Evolutionary conservation across 2,113 vertebrate genomes (phyloP).

Genomic region (Muntiacus reevesi): DNA sequence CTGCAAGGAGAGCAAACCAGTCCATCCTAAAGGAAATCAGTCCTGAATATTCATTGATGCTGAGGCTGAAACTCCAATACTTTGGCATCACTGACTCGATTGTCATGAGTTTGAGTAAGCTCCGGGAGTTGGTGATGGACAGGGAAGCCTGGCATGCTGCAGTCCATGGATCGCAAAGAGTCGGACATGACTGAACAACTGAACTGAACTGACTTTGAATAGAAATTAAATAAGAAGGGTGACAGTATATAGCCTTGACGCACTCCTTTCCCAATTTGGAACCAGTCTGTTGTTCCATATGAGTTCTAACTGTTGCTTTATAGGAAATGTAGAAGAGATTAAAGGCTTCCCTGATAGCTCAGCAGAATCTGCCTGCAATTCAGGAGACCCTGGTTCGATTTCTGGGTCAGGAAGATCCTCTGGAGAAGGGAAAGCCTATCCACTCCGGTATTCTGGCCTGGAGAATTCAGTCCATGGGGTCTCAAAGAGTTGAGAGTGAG

Average conservation of each 20-base stretch:
- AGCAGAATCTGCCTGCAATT: too few species aligned
- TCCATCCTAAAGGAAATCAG: background rate
- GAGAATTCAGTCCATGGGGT: background rate
- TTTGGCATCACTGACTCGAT: background rate
- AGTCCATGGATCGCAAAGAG: too few species aligned
- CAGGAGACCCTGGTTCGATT: too few species aligned
- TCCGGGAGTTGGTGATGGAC: background rate
- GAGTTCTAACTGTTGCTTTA: too few species aligned
- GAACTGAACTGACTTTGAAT: background rate
- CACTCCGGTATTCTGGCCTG: background rate
- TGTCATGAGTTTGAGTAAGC: background rate
- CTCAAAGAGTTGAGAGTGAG: background rate
- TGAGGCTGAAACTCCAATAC: background rate
- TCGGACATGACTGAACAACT: rapidly evolving
- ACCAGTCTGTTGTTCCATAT: too few species aligned
- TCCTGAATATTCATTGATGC: background rate
- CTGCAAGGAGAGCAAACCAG: background rate
- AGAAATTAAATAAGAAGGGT: too few species aligned
- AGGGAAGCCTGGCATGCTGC: background rate
- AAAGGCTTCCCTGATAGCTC: too few species aligned
- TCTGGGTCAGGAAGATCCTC: too few species aligned
- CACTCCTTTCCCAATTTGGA: too few species aligned
- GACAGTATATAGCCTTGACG: too few species aligned
- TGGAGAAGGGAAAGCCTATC: background rate
- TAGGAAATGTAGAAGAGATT: too few species aligned